Base-by-base conservation (phyloP, 2,797 vertebrate genomes). In the Schizothorax lantsangensis region DNA sequence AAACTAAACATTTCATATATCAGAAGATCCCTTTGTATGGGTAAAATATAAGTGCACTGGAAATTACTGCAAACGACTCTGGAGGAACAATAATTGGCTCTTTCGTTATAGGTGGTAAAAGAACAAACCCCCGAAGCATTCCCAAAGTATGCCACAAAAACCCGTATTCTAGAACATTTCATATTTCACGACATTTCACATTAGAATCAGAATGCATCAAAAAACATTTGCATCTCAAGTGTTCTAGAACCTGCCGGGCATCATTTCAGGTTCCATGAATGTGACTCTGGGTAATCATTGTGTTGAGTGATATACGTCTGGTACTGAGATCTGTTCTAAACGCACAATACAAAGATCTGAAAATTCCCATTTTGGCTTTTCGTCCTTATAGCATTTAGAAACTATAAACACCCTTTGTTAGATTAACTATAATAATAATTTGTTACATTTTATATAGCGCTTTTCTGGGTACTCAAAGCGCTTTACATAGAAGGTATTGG, bases 21-120 rank as follows among this genome's bases (percentile, higher is more conserved):
- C 54, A 77, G 57, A 54, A 81, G 21, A 88, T 68, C 45, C 47
- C 45, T 86, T 72, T 40, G 30, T 26, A 40, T 83, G 84, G 68
- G 73, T 57, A 66, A 80, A 79, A 73, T 72, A 85, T 81, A 81
- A 79, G 23, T 71, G 79, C 79, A 74, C 78, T 86, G 84, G 33
- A 49, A 72, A 19, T 85, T 47, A 85, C 84, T 85, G 84, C 66
- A 80, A 47, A 74, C 10, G 10, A n/a, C 77, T 84, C 59, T 36
- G 36, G 54, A 74, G 68, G 57, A 81, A 74, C 40, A 80, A 69
- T 52, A 64, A 81, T 26, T 64, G 54, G 23, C 69, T 74, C 21
- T 81, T 73, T 47, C 6, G 9, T 38, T 49, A 40, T 45, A 79
- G n/a, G 14, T 59, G 38, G 66, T 47, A 52, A 36, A 82, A 47